Evolutionary conservation across 2,113 vertebrate species (phyloP).

Genomic region (Apistogramma diplotaenia): DNA sequence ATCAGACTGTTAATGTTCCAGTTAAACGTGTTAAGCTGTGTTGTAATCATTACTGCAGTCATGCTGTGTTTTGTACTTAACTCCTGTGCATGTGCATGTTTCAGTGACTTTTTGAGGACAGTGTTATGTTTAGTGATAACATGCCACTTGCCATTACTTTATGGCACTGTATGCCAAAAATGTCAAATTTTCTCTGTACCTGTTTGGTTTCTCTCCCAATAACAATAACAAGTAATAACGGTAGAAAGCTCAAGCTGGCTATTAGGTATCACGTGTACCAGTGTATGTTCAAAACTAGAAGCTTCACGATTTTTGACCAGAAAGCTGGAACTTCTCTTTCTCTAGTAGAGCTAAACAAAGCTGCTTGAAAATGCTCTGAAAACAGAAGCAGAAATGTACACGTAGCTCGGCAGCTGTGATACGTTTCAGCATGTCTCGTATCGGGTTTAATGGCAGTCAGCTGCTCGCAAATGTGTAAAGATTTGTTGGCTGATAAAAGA

Average conservation of each 20-base stretch:
- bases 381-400: neutral
- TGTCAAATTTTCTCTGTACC: too few relatives aligned
- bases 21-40: neutral
- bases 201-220: too few relatives aligned
- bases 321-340: neutral
- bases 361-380: neutral
- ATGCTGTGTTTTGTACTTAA: too few relatives aligned
- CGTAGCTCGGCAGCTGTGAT: neutral
- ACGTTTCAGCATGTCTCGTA: neutral
- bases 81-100: too few relatives aligned
- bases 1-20: neutral
- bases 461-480: neutral
- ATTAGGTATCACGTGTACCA: neutral
- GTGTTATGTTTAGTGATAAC: too few relatives aligned
- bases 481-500: conserved; percentile 9
- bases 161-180: too few relatives aligned
- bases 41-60: neutral
- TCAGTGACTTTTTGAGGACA: too few relatives aligned
- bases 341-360: neutral
- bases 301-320: neutral
- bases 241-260: neutral
- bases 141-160: too few relatives aligned
- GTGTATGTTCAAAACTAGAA: neutral
- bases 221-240: neutral
- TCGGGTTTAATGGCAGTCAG: neutral